phyloP scores from a whole-genome alignment of 92 coral and sea anemone species.

The Palythoa caribaeorum region DNA sequence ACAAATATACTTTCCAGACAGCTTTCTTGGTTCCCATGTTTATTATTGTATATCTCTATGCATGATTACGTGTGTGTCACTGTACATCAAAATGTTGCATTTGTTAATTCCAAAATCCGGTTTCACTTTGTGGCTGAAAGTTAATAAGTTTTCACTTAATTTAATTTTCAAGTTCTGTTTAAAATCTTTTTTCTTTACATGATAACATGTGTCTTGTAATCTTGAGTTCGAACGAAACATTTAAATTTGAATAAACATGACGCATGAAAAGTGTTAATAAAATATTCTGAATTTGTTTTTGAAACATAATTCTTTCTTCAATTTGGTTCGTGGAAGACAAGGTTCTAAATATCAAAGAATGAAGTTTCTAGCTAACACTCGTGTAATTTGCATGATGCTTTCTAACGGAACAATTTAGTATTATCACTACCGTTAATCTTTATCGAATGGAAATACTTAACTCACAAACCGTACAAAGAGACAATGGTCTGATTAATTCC shows the following conservation, averaged over 20 bases:
- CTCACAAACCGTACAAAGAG: not conserved
- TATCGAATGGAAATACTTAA: not conserved
- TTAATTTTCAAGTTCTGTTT: not conserved
- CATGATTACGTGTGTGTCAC: not conserved
- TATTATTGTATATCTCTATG: not conserved
- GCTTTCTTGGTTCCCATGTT: not conserved
- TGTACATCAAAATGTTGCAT: constrained; percentile 7
- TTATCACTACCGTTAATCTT: not conserved
- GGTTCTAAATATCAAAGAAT: not conserved
- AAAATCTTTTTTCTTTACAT: not conserved
- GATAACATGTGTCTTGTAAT: not conserved
- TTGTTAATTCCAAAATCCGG: constrained; percentile 35
- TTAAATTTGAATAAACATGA: not conserved
- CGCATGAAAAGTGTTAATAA: not conserved
- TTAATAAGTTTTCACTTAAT: not conserved
- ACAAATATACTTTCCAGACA: not conserved
- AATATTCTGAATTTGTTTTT: not conserved
- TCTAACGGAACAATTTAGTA: not conserved
- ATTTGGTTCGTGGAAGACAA: not conserved
- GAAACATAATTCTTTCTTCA: too few species aligned
- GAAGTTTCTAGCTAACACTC: not conserved
- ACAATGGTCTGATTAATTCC: not conserved
- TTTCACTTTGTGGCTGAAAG: not conserved
- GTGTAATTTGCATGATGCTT: not conserved
- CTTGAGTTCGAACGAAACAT: not conserved